Percentiles rank a stretch among this genome's conserved stretches.
Conservation (phyloP, 2,888 invertebrate genomes). For the Thereva nobilitata region DNA sequence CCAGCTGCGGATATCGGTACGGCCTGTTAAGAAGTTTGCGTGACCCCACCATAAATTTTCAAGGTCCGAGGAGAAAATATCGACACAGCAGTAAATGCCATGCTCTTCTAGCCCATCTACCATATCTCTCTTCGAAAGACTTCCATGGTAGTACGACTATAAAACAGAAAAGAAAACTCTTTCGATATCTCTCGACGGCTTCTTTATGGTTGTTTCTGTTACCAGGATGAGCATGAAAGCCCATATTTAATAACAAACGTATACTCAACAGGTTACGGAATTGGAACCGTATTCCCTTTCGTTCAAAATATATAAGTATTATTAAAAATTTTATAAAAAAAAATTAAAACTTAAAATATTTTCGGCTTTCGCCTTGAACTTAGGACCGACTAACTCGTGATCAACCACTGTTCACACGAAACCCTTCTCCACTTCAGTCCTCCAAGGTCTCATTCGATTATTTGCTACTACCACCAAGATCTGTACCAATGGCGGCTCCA, state of each 20-base stretch:
- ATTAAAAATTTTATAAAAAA: slow-evolving; percentile 1
- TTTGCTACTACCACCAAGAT: slow-evolving; percentile 69
- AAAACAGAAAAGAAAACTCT: slow-evolving; percentile 53
- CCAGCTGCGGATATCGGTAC: slow-evolving; percentile 76
- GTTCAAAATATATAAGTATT: slow-evolving; percentile 46
- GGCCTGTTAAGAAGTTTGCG: slow-evolving; percentile 48
- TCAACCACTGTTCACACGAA: slow-evolving; percentile 67
- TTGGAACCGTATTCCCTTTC: slow-evolving; percentile 64
- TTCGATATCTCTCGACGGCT: slow-evolving; percentile 62
- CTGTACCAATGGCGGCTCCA: slow-evolving; percentile 59
- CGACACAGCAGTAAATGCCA: slow-evolving; percentile 46
- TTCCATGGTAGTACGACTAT: slow-evolving; percentile 45
- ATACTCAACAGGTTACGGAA: slow-evolving; percentile 62
- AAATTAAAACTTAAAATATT: slow-evolving; percentile 48
- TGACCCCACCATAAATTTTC: slow-evolving; percentile 43
- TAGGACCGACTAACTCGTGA: slow-evolving; percentile 65
- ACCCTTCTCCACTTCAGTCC: slow-evolving; percentile 67
- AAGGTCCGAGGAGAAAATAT: slow-evolving; percentile 45
- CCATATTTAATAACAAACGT: slow-evolving; percentile 55
- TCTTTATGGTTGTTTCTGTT: slow-evolving; percentile 63
- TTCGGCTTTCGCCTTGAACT: slow-evolving; percentile 62
- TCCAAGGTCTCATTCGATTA: slow-evolving; percentile 67
- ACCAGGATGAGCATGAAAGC: slow-evolving; percentile 58
- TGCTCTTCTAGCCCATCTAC: slow-evolving; percentile 45
- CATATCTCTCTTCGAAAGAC: slow-evolving; percentile 45